These are phyloP conservation scores for Aphis craccivora DNA, from an alignment of 1,140 invertebrate genomes.

Conservation along the genomic window DNA sequence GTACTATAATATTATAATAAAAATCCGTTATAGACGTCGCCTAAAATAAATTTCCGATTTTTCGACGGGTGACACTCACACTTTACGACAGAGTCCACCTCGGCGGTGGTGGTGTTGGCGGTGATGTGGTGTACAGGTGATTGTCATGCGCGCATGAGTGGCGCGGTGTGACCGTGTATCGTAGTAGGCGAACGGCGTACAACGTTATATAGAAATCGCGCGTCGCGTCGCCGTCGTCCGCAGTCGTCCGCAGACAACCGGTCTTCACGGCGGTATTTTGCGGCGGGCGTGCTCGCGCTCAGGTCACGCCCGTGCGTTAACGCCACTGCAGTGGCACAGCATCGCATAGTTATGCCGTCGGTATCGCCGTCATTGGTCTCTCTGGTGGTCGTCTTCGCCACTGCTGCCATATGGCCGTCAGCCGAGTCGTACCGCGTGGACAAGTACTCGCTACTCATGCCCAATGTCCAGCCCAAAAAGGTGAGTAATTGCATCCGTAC, in stretches of 20 bases:
- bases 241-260: slow-evolving; percentile 25
- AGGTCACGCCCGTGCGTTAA: neutral
- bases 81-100: neutral
- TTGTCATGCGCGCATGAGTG: neutral
- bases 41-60: neutral
- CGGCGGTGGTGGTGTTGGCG: neutral
- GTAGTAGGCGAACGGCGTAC: neutral
- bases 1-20: neutral
- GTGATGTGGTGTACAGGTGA: neutral
- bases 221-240: neutral
- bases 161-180: neutral
- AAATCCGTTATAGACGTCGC: no score
- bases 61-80: neutral
- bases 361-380: neutral
- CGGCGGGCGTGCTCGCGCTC: neutral
- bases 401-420: slow-evolving; percentile 11
- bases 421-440: slow-evolving; percentile 61
- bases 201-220: neutral
- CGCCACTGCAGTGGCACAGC: neutral
- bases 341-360: neutral
- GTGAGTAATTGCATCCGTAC: slow-evolving; percentile 65
- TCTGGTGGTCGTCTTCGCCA: neutral
- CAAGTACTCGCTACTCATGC: slow-evolving; percentile 75
- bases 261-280: neutral
- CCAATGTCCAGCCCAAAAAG: slow-evolving; percentile 72